A percentile compares a stretch with the other conserved stretches of the same genome.
phyloP scores from a whole-genome alignment of 1,140 invertebrate genomes.

The Drosophila arizonae region DNA sequence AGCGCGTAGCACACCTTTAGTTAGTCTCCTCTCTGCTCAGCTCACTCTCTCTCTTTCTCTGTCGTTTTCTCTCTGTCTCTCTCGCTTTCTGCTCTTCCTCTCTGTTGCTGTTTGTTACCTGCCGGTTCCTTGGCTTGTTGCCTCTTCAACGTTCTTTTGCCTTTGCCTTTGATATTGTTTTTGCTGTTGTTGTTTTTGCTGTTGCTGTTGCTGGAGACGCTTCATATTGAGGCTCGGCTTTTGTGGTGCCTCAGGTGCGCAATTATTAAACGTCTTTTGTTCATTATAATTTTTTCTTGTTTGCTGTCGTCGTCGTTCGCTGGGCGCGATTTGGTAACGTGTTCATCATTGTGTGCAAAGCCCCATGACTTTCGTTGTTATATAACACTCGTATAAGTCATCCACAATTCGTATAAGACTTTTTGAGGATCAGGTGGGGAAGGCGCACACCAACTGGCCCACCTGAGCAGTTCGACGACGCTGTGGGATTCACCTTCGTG shows the following conservation, averaged over 20 bases:
- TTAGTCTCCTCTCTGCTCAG: constrained; percentile 13
- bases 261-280: constrained; percentile 66
- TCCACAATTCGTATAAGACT: constrained; percentile 42
- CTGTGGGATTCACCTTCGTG: constrained; percentile 24
- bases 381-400: constrained; percentile 16
- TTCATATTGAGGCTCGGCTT: constrained; percentile 38
- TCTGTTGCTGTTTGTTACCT: constrained; percentile 65
- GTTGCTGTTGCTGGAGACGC: constrained; percentile 17
- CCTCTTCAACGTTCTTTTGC: constrained; percentile 36
- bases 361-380: constrained; percentile 17
- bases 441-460: not conserved
- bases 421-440: constrained; percentile 31
- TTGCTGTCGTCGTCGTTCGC: constrained; percentile 1
- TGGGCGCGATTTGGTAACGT: constrained; percentile 31
- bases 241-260: constrained; percentile 66
- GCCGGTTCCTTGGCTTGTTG: constrained; percentile 46
- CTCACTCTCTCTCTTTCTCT: constrained; percentile 25
- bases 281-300: constrained; percentile 36
- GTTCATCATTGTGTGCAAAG: constrained; percentile 11
- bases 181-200: not conserved
- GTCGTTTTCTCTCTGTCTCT: constrained; percentile 14
- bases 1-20: constrained; percentile 68
- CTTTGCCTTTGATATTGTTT: constrained; percentile 20
- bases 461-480: constrained; percentile 2
- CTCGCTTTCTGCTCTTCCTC: constrained; percentile 37